Percentiles rank a stretch among this genome's conserved stretches.
Evolutionary conservation across 1,140 invertebrate species (phyloP).

Genomic region (Drosophila kepulauana): DNA sequence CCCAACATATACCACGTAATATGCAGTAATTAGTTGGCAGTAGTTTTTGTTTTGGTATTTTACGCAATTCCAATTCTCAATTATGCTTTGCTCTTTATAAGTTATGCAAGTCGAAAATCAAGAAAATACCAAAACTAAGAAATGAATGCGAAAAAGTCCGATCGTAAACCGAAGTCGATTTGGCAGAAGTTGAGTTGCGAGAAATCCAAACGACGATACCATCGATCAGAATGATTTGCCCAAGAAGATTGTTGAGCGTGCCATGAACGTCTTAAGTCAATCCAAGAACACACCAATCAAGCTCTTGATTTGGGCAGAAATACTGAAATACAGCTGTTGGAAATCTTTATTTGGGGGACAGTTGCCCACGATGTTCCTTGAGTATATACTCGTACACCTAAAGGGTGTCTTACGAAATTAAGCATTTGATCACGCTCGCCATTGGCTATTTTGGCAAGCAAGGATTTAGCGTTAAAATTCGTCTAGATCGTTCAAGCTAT

Average conservation of each 20-base stretch:
- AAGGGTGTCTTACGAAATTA: constrained; percentile 96
- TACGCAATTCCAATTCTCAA: background rate
- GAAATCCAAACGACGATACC: background rate
- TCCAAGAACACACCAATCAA: constrained; percentile 36
- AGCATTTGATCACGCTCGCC: constrained; percentile 97
- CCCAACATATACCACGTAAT: background rate
- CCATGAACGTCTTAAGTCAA: constrained; percentile 50
- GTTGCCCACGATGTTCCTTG: constrained; percentile 97
- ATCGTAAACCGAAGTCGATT: background rate
- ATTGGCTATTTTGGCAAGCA: constrained; percentile 99
- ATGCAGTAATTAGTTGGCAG: constrained; percentile 11
- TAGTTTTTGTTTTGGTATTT: constrained; percentile 7
- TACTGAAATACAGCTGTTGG: constrained; percentile 94
- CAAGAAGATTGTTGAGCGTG: background rate
- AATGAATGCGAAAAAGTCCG: constrained; percentile 3
- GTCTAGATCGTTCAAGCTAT: constrained; percentile 88
- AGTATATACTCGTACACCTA: constrained; percentile 94
- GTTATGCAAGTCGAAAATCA: background rate
- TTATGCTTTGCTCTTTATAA: background rate
- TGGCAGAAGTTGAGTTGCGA: too few relatives aligned
- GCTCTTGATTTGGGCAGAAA: constrained; percentile 91
- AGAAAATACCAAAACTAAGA: background rate
- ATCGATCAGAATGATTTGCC: constrained; percentile 13
- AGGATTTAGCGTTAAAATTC: constrained; percentile 98
- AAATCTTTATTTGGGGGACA: constrained; percentile 97